Evolutionary conservation across 2,797 vertebrate species (phyloP).

Genomic region (Acanthurus lineatus): DNA sequence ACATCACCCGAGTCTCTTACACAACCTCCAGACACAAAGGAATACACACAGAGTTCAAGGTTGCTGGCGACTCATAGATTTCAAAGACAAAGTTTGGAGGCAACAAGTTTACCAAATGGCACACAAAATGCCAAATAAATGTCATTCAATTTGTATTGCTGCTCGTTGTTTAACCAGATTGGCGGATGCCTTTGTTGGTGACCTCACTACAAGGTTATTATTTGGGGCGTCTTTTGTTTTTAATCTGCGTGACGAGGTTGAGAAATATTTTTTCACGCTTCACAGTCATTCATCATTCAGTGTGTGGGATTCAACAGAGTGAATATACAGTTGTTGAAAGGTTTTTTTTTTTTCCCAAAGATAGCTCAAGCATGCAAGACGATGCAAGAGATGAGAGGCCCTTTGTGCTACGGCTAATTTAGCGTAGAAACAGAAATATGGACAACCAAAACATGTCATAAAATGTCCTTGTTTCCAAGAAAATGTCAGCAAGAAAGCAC

Average conservation of each 20-base stretch:
- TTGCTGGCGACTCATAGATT: constrained; percentile 70
- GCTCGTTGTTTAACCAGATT: constrained; percentile 62
- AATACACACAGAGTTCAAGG: constrained; percentile 65
- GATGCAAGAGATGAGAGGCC: constrained; percentile 34
- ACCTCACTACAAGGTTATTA: constrained; percentile 40
- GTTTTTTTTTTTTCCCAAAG: constrained; percentile 62
- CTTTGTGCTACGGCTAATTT: constrained; percentile 50
- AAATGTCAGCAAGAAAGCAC: constrained; percentile 49
- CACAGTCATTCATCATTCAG: constrained; percentile 45
- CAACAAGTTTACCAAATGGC: constrained; percentile 70
- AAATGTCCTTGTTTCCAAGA: constrained; percentile 44
- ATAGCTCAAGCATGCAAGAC: constrained; percentile 27
- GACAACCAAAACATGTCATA: constrained; percentile 31
- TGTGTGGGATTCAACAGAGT: constrained; percentile 14
- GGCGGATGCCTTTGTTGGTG: constrained; percentile 38
- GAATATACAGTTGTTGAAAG: constrained; percentile 46
- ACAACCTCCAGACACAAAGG: constrained; percentile 45
- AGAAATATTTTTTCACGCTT: constrained; percentile 47
- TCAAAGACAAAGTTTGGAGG: constrained; percentile 62
- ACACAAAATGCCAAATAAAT: constrained; percentile 83
- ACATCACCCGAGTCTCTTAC: constrained; percentile 45
- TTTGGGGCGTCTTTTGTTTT: constrained; percentile 42
- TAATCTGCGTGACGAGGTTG: constrained; percentile 39
- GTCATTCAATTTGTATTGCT: constrained; percentile 74
- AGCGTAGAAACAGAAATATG: constrained; percentile 21